phyloP scores from a whole-genome alignment of 1,140 invertebrate species.

The Drosophila melanogaster region DNA sequence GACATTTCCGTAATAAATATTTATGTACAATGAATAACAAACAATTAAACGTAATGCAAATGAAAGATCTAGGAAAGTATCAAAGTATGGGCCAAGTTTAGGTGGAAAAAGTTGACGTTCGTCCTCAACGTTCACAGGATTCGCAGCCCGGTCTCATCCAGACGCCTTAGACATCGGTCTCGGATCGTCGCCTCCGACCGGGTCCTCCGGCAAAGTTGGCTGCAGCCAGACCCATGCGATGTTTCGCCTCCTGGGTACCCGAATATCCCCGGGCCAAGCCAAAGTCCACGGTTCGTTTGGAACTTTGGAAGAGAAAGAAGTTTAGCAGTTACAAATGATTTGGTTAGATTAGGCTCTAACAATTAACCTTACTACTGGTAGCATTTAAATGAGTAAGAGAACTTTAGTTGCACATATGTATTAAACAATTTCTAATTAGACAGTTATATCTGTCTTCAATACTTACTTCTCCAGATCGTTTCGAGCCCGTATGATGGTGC shows the following conservation, averaged over 20 bases:
- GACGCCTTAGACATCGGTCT: conserved; percentile 80
- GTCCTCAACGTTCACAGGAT: conserved; percentile 23
- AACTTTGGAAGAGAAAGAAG: conserved; percentile 85
- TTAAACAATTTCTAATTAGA: too few relatives aligned
- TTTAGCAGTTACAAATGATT: neutral
- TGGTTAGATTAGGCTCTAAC: too few relatives aligned
- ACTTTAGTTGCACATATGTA: too few relatives aligned
- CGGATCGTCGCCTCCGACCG: conserved; percentile 91
- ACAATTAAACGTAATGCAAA: conserved; percentile 26
- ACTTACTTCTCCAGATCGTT: conserved; percentile 87
- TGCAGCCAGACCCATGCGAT: conserved; percentile 93
- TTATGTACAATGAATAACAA: conserved; percentile 67
- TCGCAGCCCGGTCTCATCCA: conserved; percentile 5
- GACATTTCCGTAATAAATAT: conserved; percentile 49
- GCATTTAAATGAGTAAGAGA: too few relatives aligned
- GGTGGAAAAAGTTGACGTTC: conserved; percentile 26
- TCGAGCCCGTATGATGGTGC: conserved; percentile 86
- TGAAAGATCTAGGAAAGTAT: conserved; percentile 12
- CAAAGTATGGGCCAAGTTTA: conserved; percentile 36
- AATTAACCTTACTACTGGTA: too few relatives aligned
- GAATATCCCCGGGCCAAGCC: conserved; percentile 94
- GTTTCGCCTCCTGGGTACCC: conserved; percentile 94
- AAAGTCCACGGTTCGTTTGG: conserved; percentile 92
- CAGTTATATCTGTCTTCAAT: too few relatives aligned
- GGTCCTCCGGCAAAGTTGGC: conserved; percentile 95